Conservation (phyloP, 1,140 invertebrate species). For the Ceratitis capitata region DNA sequence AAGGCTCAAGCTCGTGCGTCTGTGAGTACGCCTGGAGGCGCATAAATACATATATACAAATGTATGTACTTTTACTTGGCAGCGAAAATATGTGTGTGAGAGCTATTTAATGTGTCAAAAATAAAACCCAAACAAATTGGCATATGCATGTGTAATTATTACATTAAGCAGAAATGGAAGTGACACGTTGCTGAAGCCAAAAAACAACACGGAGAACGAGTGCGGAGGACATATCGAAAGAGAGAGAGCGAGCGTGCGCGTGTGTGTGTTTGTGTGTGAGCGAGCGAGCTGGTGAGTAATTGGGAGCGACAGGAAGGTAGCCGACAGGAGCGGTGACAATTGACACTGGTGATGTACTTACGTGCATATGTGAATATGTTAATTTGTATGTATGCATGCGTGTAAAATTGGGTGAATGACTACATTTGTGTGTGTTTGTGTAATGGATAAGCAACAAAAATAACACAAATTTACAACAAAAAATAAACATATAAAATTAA, state of each 20-base stretch:
- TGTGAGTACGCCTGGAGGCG: neutral
- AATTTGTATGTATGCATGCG: neutral
- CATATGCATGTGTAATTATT: slow-evolving; percentile 62
- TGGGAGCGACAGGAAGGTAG: neutral
- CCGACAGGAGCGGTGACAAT: slow-evolving; percentile 30
- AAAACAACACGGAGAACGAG: neutral
- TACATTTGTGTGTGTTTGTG: neutral
- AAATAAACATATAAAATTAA: neutral
- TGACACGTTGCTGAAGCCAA: neutral
- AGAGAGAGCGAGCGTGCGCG: neutral
- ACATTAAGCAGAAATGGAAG: slow-evolving; percentile 55
- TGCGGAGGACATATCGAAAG: neutral
- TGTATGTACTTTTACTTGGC: no score
- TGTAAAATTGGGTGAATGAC: neutral
- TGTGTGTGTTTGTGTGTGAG: no score
- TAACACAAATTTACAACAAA: neutral
- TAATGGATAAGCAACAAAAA: slow-evolving; percentile 15
- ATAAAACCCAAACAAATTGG: slow-evolving; percentile 59
- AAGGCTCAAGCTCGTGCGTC: no score
- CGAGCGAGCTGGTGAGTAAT: slow-evolving; percentile 51
- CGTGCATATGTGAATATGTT: neutral
- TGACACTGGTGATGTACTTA: neutral
- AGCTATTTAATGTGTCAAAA: slow-evolving; percentile 38
- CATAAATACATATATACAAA: no score
- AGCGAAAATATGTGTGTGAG: neutral